Percentiles rank a stretch among this genome's conserved stretches.
phyloP scores from a whole-genome alignment of 2,113 vertebrate species.

The Lasiurus cinereus region DNA sequence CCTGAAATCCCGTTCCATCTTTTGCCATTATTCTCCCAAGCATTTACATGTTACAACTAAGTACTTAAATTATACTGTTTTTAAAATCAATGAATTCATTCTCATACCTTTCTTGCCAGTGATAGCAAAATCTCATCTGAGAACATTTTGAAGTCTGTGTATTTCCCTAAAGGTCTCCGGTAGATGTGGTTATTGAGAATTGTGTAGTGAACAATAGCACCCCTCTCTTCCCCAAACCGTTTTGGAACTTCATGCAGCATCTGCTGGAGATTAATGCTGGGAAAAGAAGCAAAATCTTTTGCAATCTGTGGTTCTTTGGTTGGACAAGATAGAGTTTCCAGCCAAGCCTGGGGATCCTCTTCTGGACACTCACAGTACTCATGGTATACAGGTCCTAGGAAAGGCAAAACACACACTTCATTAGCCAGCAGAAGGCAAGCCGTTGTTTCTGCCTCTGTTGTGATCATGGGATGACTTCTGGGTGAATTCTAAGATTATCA shows the following conservation, averaged over 20 bases:
- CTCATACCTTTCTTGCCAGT: constrained; percentile 93
- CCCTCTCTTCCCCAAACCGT: constrained; percentile 90
- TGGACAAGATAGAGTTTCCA: constrained; percentile 90
- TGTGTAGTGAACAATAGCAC: constrained; percentile 94
- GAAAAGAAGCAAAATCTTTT: constrained; percentile 92
- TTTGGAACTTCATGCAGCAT: constrained; percentile 92
- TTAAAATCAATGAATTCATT: background rate
- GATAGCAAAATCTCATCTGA: constrained; percentile 96
- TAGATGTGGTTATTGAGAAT: constrained; percentile 92
- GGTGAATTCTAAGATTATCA: background rate
- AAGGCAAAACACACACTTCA: constrained; percentile 7
- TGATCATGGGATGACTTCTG: background rate
- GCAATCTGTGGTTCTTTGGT: constrained; percentile 90
- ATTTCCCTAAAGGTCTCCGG: constrained; percentile 93
- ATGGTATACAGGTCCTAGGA: constrained; percentile 93
- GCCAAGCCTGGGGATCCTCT: constrained; percentile 88
- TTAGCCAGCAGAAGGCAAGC: background rate
- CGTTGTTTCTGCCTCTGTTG: background rate
- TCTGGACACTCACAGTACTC: constrained; percentile 95
- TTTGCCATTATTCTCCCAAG: constrained; percentile 10
- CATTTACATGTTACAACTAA: background rate
- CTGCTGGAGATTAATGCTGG: constrained; percentile 90
- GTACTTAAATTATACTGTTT: background rate
- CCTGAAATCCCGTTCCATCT: background rate
- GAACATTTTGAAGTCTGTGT: constrained; percentile 99